Conservation (phyloP, 2,888 invertebrate species). For the Dasypolia templi region DNA sequence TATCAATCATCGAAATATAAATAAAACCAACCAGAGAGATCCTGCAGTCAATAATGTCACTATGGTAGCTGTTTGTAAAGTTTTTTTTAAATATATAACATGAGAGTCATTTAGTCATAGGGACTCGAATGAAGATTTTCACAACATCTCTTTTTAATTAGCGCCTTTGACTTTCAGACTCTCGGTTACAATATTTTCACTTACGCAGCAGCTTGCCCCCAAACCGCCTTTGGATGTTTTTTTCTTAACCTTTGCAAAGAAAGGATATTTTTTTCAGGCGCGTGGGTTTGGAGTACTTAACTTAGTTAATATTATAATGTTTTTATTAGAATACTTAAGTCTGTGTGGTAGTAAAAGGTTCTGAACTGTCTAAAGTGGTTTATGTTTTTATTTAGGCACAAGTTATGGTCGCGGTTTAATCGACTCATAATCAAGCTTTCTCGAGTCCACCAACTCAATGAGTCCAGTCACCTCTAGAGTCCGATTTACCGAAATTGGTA, state of each 20-base stretch:
- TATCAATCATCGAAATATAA: too few relatives aligned
- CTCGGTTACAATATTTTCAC: constrained; percentile 36
- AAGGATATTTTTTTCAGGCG: constrained; percentile 31
- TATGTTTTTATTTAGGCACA: background rate
- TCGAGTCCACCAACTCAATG: background rate
- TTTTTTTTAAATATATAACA: too few relatives aligned
- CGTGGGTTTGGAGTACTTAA: constrained; percentile 19
- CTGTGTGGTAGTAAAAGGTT: background rate
- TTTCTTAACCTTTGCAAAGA: constrained; percentile 24
- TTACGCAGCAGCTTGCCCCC: constrained; percentile 36
- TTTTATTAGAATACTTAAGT: constrained; percentile 30
- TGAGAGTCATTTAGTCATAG: too few relatives aligned
- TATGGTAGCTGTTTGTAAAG: too few relatives aligned
- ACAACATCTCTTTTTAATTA: too few relatives aligned
- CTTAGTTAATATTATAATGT: constrained; percentile 35
- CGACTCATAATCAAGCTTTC: background rate
- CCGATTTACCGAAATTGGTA: background rate
- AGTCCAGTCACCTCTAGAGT: background rate
- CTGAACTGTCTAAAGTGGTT: background rate
- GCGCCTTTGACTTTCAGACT: constrained; percentile 19
- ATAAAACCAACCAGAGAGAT: too few relatives aligned
- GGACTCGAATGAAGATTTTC: too few relatives aligned
- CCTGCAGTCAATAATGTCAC: too few relatives aligned
- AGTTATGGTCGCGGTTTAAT: background rate
- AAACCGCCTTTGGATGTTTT: constrained; percentile 22